phyloP scores from a whole-genome alignment of 2,797 vertebrate species.

The Podarcis siculus region DNA sequence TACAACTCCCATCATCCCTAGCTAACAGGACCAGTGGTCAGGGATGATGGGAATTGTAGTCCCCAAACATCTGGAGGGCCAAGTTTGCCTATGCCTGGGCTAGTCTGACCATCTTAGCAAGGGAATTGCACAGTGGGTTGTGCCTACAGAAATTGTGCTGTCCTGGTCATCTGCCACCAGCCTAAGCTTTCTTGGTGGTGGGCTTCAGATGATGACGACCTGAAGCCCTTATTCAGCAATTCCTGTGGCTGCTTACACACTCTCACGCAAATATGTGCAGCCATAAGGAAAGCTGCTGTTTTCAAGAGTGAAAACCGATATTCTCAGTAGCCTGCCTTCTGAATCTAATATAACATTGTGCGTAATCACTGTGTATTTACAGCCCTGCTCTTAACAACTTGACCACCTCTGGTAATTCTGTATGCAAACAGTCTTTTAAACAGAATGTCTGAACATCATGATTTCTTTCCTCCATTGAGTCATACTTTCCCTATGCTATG shows the following conservation, averaged over 20 bases:
- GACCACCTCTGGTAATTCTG: neutral
- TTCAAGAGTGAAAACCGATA: neutral
- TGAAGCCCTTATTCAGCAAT: neutral
- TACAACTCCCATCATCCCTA: too few species aligned
- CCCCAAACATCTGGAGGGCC: too few species aligned
- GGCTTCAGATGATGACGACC: too few species aligned
- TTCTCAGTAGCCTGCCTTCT: neutral
- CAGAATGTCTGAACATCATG: neutral
- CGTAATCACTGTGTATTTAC: neutral
- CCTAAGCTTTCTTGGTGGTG: too few species aligned
- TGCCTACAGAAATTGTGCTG: too few species aligned
- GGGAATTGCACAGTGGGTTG: too few species aligned
- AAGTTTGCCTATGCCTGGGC: too few species aligned
- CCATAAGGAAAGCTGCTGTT: neutral
- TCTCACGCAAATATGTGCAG: neutral
- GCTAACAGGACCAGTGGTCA: too few species aligned
- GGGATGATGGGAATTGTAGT: too few species aligned
- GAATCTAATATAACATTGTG: neutral
- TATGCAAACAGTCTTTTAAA: slow-evolving; percentile 4
- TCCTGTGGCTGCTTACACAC: neutral
- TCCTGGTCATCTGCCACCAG: too few species aligned
- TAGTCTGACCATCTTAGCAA: too few species aligned
- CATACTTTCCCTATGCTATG: slow-evolving; percentile 21
- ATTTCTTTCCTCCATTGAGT: slow-evolving; percentile 27
- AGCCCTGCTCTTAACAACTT: neutral